Base-by-base conservation (phyloP, 2,888 invertebrate species). In the Scaptomyza flava region DNA sequence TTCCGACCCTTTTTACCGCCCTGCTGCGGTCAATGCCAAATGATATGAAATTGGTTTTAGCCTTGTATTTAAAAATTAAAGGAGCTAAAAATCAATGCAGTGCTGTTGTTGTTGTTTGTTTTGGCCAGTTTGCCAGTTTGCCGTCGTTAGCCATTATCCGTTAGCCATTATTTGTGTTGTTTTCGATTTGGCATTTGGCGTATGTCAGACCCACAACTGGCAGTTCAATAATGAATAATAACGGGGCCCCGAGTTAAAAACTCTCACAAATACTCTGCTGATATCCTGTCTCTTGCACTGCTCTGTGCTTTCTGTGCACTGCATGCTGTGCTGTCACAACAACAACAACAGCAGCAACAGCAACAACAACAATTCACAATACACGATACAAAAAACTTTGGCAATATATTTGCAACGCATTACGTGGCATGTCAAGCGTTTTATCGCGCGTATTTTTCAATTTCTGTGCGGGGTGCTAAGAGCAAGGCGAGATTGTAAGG, bases 371-470 rank as follows among this genome's bases (percentile, higher is more conserved):
- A 56, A 58, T 42, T 43, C 47, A 41, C 34, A 68, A 43, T 53
- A 65, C 36, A n/a, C n/a, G 41, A 41, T 17, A 41, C 52, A 68
- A 80, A 79, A 87, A 84, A 84, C 87, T 84, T 84, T 84, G 72
- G 86, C 80, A 84, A 84, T 84, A 84, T 84, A 87, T 84, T 84
- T 84, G 76, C 88, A 85, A 87, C 84, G 84, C 87, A 84, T 84
- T 84, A 84, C 87, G 84, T 82, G 88, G 86, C 86, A 84, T 84
- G 88, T 85, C 84, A 85, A 87, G 84, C 84, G 78, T 85, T 85
- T 85, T 85, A 85, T 85, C 84, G 84, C 88, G 88, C 84, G 86
- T 82, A 87, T 87, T 85, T 85, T 85, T 87, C 88, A 85, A 85
- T 85, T 85, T 81, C 73, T 73, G 57, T 73, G 47, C 66, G 62